Conservation (phyloP, 2,797 vertebrate genomes). For the Melanotaenia maccullochi region DNA sequence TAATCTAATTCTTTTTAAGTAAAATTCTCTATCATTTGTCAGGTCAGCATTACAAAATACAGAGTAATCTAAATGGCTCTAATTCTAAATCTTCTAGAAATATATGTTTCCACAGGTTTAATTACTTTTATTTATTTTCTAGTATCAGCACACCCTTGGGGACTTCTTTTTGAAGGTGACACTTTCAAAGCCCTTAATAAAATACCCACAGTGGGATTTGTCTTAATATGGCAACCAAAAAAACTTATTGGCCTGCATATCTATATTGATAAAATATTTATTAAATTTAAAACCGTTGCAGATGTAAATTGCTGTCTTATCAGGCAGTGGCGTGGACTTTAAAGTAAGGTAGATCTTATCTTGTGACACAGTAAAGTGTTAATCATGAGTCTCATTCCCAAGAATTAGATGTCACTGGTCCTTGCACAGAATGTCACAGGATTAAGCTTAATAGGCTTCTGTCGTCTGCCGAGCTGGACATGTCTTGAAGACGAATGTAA, state of each 20-base stretch:
- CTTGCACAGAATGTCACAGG: constrained; percentile 52
- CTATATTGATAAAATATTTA: background rate
- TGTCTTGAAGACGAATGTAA: constrained; percentile 79
- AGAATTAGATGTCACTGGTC: constrained; percentile 61
- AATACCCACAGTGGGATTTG: too few relatives aligned
- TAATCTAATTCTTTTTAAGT: too few relatives aligned
- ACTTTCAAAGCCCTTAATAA: background rate
- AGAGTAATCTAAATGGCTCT: background rate
- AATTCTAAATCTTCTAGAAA: background rate
- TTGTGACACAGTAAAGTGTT: constrained; percentile 38
- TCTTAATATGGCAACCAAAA: background rate
- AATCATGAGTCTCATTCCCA: constrained; percentile 39
- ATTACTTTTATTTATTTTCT: background rate
- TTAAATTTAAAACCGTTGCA: background rate
- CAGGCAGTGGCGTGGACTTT: background rate
- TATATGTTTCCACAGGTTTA: background rate
- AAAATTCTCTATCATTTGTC: background rate
- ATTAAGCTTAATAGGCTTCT: constrained; percentile 78
- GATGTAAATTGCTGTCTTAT: background rate
- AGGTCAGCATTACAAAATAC: background rate
- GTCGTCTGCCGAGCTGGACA: constrained; percentile 62
- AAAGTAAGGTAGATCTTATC: constrained; percentile 19
- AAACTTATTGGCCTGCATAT: background rate
- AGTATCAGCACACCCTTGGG: background rate
- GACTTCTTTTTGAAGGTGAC: background rate